A percentile compares a stretch with the other conserved stretches of the same genome.
Evolutionary conservation across 2,888 invertebrate species (phyloP).

Genomic region (Pseudoips prasinana): DNA sequence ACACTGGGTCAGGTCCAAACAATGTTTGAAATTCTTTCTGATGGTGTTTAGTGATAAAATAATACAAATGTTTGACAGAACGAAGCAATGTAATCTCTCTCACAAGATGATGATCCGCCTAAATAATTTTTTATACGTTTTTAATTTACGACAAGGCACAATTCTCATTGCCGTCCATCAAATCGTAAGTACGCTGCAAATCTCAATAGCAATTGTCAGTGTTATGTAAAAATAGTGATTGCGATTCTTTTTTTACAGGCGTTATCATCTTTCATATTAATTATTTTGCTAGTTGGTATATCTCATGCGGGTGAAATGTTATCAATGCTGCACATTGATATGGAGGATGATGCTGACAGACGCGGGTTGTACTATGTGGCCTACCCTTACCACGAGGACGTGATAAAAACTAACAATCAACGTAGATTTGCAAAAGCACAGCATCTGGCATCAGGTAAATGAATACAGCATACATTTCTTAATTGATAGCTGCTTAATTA

Average conservation of each 20-base stretch:
- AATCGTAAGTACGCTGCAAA: constrained; percentile 69
- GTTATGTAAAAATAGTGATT: no score
- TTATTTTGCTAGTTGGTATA: constrained; percentile 72
- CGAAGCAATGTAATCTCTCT: constrained; percentile 65
- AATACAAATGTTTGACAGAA: constrained; percentile 70
- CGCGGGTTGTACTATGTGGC: constrained; percentile 62
- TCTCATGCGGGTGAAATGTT: constrained; percentile 75
- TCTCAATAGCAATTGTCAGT: no score
- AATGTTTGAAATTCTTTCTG: constrained; percentile 52
- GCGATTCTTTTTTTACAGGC: constrained; percentile 50
- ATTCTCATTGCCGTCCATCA: constrained; percentile 80
- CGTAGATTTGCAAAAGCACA: constrained; percentile 75
- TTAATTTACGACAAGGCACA: constrained; percentile 78
- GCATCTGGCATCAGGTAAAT: constrained; percentile 72
- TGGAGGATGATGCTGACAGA: constrained; percentile 76
- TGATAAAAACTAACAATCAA: constrained; percentile 72
- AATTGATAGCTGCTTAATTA: no score
- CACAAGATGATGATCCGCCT: constrained; percentile 72
- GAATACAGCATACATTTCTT: no score
- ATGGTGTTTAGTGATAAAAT: constrained; percentile 46
- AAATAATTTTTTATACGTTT: constrained; percentile 74
- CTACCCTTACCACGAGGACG: constrained; percentile 62
- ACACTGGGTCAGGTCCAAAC: constrained; percentile 48
- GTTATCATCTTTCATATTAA: constrained; percentile 70
- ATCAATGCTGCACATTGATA: constrained; percentile 72